phyloP scores from a whole-genome alignment of 2,797 vertebrate species.

The Anolis apletophallus region DNA sequence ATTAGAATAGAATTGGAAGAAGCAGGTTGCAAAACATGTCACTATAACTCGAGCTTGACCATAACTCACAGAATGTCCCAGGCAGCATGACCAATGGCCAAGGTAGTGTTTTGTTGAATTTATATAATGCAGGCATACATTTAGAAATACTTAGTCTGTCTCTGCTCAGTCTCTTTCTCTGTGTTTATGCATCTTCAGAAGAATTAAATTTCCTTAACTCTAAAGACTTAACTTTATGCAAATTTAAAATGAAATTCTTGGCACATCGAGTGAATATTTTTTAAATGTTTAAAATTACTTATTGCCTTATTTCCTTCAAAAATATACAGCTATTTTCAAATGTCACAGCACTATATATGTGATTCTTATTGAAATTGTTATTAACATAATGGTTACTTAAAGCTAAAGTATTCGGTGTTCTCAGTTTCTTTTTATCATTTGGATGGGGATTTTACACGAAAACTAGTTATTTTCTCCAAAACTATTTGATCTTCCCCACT shows the following conservation, averaged over 20 bases:
- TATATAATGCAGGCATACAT: too few species aligned
- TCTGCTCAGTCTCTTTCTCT: background rate
- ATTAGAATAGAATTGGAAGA: too few species aligned
- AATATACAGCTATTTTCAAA: slow-evolving; percentile 29
- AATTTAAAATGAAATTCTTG: slow-evolving; percentile 12
- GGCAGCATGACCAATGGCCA: background rate
- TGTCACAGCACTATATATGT: slow-evolving; percentile 11
- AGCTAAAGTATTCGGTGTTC: slow-evolving; percentile 13
- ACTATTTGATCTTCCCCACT: background rate
- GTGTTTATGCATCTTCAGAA: background rate
- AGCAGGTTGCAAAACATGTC: too few species aligned
- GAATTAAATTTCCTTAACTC: background rate
- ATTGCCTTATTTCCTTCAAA: slow-evolving; percentile 29
- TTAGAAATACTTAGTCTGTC: too few species aligned
- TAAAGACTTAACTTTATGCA: slow-evolving; percentile 18
- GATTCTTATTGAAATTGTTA: slow-evolving; percentile 19
- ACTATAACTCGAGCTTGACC: too few species aligned
- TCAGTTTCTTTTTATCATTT: slow-evolving; percentile 16
- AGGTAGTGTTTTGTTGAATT: background rate
- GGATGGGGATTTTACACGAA: slow-evolving; percentile 1
- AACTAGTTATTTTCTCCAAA: slow-evolving; percentile 3
- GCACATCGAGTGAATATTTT: slow-evolving; percentile 18
- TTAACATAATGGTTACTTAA: slow-evolving; percentile 35
- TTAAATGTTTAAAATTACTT: slow-evolving; percentile 29
- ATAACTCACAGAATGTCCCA: background rate